Evolutionary conservation across 2,113 vertebrate species (phyloP), one percentile per base, ranked within the genome.

Genomic region (Piprites chloris): DNA sequence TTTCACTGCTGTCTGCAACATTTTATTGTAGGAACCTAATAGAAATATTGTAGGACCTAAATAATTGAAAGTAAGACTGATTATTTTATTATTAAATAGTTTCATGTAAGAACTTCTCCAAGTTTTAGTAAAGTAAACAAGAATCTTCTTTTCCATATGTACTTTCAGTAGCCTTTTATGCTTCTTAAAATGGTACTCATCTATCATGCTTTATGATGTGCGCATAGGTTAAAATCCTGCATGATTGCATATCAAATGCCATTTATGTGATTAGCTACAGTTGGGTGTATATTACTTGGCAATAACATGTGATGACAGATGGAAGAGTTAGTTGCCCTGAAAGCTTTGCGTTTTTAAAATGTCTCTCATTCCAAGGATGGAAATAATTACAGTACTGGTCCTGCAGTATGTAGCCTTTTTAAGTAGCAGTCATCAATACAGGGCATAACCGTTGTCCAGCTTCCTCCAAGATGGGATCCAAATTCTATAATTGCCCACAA

Each of bases 261-360:
- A 41, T 90, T 90, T 89, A 35, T 24, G 21, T 80, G 75, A 80
- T 89, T 55, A 77, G 71, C 72, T 91, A 35, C 79, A 61, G 44
- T 69, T 95, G 72, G 50, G 63, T 96, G 85, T 50, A 13, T 71
- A n/a, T 95, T 74, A 65, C 76, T 86, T 1, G 6, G 63, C 82
- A 91, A 19, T 88, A 86, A 82, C 35, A 27, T 28, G 59, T 59
- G 90, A 63, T 86, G 95, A 92, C 67, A 96, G 89, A 87, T 90
- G 67, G 46, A 89, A 67, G 75, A 63, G 71, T 69, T 58, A 50
- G 50, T 90, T 83, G 30, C 50, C 44, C 27, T 59, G 50, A 83
- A 77, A 87, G 55, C 50, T 58, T 35, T 35, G 26, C 76, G 28
- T 75, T 95, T 91, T 87, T 87, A 37, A 94, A 89, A 82, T 65